Percentiles rank a stretch among this genome's conserved stretches.
Evolutionary conservation across 37 sponge, comb jelly and placozoan species (phyloP).

Genomic region (Haliclona indistincta): DNA sequence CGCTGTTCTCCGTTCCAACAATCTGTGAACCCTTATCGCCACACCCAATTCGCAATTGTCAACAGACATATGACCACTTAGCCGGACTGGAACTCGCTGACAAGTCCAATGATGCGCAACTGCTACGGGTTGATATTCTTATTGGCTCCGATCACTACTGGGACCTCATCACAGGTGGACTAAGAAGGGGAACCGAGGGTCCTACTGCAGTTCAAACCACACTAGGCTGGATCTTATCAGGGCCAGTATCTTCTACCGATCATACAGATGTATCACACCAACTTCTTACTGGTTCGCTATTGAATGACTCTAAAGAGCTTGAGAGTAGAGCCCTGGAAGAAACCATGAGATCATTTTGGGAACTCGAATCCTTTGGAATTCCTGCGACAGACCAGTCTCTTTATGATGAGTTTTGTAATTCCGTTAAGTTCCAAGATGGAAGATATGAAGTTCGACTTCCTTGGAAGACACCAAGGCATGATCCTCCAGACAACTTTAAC

Average conservation of each 20-base stretch:
- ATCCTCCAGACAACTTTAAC: conserved; percentile 21
- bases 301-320: no score
- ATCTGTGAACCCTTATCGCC: conserved; percentile 37
- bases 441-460: conserved; percentile 35
- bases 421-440: conserved; percentile 20
- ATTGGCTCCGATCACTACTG: conserved; percentile 33
- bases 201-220: conserved; percentile 18
- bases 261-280: no score
- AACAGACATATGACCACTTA: conserved; percentile 12
- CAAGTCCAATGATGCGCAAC: not conserved
- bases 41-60: not conserved
- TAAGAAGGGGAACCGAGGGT: conserved; percentile 17
- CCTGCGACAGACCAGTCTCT: not conserved
- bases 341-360: conserved; percentile 28
- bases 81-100: conserved; percentile 21
- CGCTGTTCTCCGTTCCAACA: conserved; percentile 18
- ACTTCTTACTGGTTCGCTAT: no score
- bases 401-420: conserved; percentile 13
- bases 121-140: conserved; percentile 5
- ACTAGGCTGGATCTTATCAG: conserved; percentile 32
- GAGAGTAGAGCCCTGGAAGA: no score
- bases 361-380: conserved; percentile 35
- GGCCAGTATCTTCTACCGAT: no score
- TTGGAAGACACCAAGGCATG: conserved; percentile 9
- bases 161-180: conserved; percentile 22